Base-by-base conservation (phyloP, 2,888 invertebrate species). In the Drosophila koepferae region DNA sequence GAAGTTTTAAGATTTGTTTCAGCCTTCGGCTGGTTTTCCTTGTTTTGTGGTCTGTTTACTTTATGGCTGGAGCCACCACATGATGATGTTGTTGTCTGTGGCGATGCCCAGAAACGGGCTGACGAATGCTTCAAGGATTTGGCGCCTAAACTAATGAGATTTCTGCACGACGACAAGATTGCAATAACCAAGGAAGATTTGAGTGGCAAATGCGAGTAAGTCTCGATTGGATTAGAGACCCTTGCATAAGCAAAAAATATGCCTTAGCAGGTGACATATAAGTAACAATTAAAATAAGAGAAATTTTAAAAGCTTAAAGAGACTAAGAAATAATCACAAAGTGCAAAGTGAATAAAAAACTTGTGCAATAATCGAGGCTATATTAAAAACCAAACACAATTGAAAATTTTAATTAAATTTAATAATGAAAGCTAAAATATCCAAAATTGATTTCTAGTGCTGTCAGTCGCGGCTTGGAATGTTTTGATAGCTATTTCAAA, bases 141-240 rank as follows among this genome's bases (percentile, higher is more conserved):
- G 49, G 91, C 92, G 5, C 89, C 92, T 7, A 91, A 91, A 69
- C 67, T 92, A 63, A 90, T 90, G 86, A 91, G 92, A 62, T 92
- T 92, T 56, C 54, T 93, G 40, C 87, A 89, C 54, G 90, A 90
- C 54, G 90, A 91, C 3, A 92, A 92, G 77, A 87, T 92, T 43
- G 92, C 89, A 55, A 88, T 90, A 31, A 92, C 91, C 64, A 90
- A 91, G 60, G 72, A 88, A 62, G 92, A 93, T 64, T 91, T 93
- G 41, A 68, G 66, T 41, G 84, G 88, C 36, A 92, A 93, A 80
- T 93, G 93, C 92, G 91, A 81, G 93, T 93, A 91, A 90, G 92
- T 73, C 51, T 36, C 56, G 6, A 1, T 10, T 12, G 18, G 20
- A 48, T 49, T 40, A 28, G 14, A 51, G 51, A 34, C 34, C 7